Conservation (phyloP, 1,140 invertebrate species). For the Papilio glaucus region DNA sequence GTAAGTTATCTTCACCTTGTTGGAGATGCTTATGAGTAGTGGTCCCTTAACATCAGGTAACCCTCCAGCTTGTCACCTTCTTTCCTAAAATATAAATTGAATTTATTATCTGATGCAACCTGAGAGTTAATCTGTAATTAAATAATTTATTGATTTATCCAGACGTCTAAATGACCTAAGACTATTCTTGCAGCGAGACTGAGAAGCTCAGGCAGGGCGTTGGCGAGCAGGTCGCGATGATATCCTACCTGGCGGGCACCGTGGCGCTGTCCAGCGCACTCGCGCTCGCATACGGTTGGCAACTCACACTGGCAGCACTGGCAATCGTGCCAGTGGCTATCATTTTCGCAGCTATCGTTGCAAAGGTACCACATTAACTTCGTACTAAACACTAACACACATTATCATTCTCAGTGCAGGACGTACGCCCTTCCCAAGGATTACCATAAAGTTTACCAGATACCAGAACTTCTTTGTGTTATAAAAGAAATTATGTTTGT, state of each 20-base stretch:
- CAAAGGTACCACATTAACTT: no score
- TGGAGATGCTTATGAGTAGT: no score
- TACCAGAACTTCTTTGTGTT: no score
- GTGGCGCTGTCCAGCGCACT: constrained; percentile 87
- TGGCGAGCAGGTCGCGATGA: constrained; percentile 93
- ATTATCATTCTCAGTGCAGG: neutral
- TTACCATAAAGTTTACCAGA: no score
- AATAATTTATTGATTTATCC: neutral
- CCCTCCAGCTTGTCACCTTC: no score
- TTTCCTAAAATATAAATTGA: no score
- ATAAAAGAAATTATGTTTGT: no score
- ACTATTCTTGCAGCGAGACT: constrained; percentile 88
- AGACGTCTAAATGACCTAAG: neutral
- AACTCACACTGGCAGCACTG: constrained; percentile 90
- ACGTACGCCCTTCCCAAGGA: neutral
- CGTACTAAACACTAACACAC: constrained; percentile 24
- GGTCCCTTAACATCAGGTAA: no score
- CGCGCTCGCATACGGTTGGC: constrained; percentile 91
- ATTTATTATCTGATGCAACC: no score
- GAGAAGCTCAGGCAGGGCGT: constrained; percentile 94
- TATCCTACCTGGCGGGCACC: constrained; percentile 87
- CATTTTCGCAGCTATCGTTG: constrained; percentile 61
- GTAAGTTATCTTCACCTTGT: no score
- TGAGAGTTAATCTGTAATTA: no score
- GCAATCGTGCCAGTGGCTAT: constrained; percentile 69